Percentiles rank a stretch among this genome's conserved stretches.
Conservation (phyloP, 1,140 invertebrate species). For the Zaprionus tsacasi region DNA sequence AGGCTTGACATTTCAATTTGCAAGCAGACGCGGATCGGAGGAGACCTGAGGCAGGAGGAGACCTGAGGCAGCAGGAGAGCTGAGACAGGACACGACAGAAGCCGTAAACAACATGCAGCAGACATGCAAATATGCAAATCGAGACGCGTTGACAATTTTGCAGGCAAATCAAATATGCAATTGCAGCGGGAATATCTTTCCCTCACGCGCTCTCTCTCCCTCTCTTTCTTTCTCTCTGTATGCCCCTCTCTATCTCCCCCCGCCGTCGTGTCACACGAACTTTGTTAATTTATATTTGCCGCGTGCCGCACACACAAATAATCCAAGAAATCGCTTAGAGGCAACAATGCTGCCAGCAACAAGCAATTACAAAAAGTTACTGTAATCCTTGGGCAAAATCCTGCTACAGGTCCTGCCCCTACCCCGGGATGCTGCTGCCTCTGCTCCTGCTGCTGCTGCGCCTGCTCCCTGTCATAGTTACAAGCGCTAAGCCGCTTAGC, state of each 20-base stretch:
- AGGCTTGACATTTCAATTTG: constrained; percentile 81
- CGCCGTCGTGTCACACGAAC: constrained; percentile 58
- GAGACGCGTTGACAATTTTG: constrained; percentile 69
- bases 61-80: background rate
- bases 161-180: constrained; percentile 76
- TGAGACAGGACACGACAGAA: constrained; percentile 34
- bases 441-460: constrained; percentile 39
- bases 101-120: constrained; percentile 44
- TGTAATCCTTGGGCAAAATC: constrained; percentile 58
- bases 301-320: constrained; percentile 65
- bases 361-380: constrained; percentile 81
- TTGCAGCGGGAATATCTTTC: constrained; percentile 21
- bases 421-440: constrained; percentile 8
- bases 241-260: background rate
- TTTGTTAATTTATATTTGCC: constrained; percentile 80
- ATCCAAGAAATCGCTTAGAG: constrained; percentile 59
- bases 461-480: constrained; percentile 68
- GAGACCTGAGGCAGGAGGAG: background rate
- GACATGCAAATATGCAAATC: constrained; percentile 82
- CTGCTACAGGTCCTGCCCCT: constrained; percentile 11
- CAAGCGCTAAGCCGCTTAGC: constrained; percentile 79
- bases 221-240: constrained; percentile 33
- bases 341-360: constrained; percentile 55
- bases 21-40: constrained; percentile 47
- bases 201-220: background rate